phyloP scores from a whole-genome alignment of 53 echinoderm and acorn worm genomes.

The Echinometra lucunter region DNA sequence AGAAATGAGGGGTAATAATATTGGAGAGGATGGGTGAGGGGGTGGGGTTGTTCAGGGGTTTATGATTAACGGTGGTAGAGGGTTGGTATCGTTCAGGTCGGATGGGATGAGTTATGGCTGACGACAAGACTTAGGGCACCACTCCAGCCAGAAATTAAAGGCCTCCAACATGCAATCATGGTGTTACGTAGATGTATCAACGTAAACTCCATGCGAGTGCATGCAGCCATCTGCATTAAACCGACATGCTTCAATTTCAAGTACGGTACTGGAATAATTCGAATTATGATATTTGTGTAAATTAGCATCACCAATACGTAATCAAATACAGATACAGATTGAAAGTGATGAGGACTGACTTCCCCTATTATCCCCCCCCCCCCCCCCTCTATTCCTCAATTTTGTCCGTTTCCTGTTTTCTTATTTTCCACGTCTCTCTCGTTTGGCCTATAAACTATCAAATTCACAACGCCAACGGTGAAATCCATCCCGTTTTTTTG shows the following conservation, averaged over 20 bases:
- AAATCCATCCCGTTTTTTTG: background rate
- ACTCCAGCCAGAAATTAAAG: slow-evolving; percentile 45
- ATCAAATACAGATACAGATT: background rate
- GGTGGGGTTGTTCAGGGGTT: background rate
- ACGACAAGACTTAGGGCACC: slow-evolving; percentile 44
- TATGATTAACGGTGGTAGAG: slow-evolving; percentile 49
- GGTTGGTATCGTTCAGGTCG: slow-evolving; percentile 30
- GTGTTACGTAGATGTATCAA: background rate
- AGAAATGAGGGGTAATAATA: background rate
- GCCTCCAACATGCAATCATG: background rate
- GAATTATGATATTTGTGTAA: background rate
- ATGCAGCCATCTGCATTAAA: too few species aligned
- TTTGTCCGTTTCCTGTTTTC: background rate
- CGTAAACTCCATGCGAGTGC: background rate
- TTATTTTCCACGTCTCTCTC: background rate
- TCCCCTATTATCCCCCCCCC: too few species aligned
- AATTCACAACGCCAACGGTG: background rate
- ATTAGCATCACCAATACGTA: background rate
- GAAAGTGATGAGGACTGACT: background rate
- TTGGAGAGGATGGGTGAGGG: background rate
- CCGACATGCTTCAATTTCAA: too few species aligned
- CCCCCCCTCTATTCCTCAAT: too few species aligned
- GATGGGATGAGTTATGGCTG: slow-evolving; percentile 63
- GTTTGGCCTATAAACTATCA: background rate
- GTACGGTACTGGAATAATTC: background rate